Evolutionary conservation across 1,140 invertebrate species (phyloP), one percentile per base, ranked within the genome.

Genomic region (Frieseomelitta varia): DNA sequence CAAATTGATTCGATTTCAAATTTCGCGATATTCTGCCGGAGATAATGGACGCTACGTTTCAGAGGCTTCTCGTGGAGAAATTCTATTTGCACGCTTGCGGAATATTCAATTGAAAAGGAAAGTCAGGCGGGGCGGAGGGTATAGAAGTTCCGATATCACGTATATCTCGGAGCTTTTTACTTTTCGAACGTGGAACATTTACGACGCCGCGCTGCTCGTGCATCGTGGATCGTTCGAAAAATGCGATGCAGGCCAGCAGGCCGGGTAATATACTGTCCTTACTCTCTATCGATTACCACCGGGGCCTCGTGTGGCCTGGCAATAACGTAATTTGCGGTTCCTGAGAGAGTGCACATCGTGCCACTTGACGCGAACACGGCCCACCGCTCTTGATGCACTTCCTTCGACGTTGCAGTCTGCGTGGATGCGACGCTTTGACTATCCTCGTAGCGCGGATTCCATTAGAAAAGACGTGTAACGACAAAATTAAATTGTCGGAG

Each of bases 251-350:
- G 71, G 34, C 19, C 30, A 81, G n/a, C n/a, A 55, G 53, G 0
- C 15, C 24, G 27, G 27, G n/a, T 55, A 51, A 58, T 83, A 27
- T 19, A n/a, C n/a, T 21, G 39, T 53, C 72, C 51, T 75, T 67
- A 47, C 80, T 83, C 74, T 83, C 67, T 71, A 83, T 83, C 75
- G 74, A 83, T 83, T 68, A 81, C 68, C 34, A 11, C 19, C 30
- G 30, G 30, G 30, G 24, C 47, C 67, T 51, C 27, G 55, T 65
- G 74, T 67, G 65, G 39, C 65, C 65, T 55, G 34, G 74, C 67
- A 83, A 83, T 83, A 83, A 83, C 65, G 74, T 78, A 83, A 83
- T 83, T 83, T 83, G 81, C 74, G 81, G 81, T 61, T 47, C 74
- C 81, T 53, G 74, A 77, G 76, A 83, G 76, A 83, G 81, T 83